A percentile compares a stretch with the other conserved stretches of the same genome.
Evolutionary conservation across 2,888 invertebrate genomes (phyloP).

Genomic region (Hoplodrina blanda): DNA sequence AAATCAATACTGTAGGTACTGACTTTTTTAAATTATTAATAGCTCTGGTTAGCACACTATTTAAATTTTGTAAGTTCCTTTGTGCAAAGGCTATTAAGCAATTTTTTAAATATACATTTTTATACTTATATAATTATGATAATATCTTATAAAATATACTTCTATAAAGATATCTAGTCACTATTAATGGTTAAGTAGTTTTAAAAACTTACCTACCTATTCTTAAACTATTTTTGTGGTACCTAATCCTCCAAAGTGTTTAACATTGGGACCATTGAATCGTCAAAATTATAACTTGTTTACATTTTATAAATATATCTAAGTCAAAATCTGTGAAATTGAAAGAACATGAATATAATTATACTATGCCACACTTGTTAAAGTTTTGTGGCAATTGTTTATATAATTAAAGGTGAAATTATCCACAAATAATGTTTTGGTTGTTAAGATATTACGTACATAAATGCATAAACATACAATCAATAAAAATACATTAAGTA

Average conservation of each 20-base stretch:
- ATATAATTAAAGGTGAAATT: constrained; percentile 19
- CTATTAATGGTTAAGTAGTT: constrained; percentile 49
- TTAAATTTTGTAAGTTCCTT: constrained; percentile 38
- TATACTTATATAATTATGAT: constrained; percentile 21
- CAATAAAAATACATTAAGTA: neutral
- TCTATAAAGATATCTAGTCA: constrained; percentile 66
- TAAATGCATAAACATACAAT: constrained; percentile 29
- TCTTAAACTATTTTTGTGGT: constrained; percentile 45
- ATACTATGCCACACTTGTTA: constrained; percentile 43
- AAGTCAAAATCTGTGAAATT: constrained; percentile 36
- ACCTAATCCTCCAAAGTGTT: constrained; percentile 57
- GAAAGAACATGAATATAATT: constrained; percentile 24
- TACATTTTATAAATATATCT: constrained; percentile 46
- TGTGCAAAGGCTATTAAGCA: constrained; percentile 37
- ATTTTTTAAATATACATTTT: constrained; percentile 36
- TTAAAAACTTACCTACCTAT: constrained; percentile 39
- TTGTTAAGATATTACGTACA: constrained; percentile 9
- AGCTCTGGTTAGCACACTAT: constrained; percentile 25
- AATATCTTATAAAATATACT: constrained; percentile 11
- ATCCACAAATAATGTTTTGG: constrained; percentile 26
- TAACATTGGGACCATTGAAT: constrained; percentile 69
- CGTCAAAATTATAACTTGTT: constrained; percentile 59
- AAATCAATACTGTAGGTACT: constrained; percentile 16
- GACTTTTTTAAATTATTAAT: constrained; percentile 16
- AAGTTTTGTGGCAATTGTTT: constrained; percentile 46